A percentile compares a stretch with the other conserved stretches of the same genome.
These are phyloP conservation scores for Eira barbara DNA, from an alignment of 2,113 vertebrate genomes.

Conservation along the genomic window DNA sequence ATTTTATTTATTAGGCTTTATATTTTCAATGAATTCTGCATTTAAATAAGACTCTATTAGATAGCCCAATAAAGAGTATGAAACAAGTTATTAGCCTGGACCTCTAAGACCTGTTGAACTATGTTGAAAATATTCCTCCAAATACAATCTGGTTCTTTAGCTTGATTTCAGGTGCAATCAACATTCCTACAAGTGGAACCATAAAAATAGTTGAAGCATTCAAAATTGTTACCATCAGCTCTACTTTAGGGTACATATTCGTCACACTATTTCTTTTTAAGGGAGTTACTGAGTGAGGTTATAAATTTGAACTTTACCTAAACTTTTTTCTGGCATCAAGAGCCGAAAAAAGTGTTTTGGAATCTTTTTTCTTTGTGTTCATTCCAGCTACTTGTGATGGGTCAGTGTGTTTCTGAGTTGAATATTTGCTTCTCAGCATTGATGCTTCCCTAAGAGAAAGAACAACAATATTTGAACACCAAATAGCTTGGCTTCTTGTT, in stretches of 20 bases:
- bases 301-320: slow-evolving; percentile 31
- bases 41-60: neutral
- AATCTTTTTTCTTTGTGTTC: slow-evolving; percentile 36
- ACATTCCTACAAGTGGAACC: neutral
- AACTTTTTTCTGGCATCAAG: neutral
- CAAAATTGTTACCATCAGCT: neutral
- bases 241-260: neutral
- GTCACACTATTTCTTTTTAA: slow-evolving; percentile 6
- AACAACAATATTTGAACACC: slow-evolving; percentile 46
- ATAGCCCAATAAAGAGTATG: neutral
- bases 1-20: neutral
- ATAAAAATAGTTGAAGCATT: neutral
- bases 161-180: neutral
- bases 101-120: neutral
- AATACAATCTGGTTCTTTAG: neutral
- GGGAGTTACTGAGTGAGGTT: neutral
- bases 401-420: slow-evolving; percentile 37
- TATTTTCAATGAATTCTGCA: neutral
- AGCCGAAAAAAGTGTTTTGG: slow-evolving; percentile 15
- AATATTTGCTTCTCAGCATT: slow-evolving; percentile 8
- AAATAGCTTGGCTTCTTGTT: slow-evolving; percentile 45
- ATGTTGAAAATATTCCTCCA: neutral
- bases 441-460: slow-evolving; percentile 35
- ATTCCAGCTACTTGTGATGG: slow-evolving; percentile 49
- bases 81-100: neutral